A percentile compares a stretch with the other conserved stretches of the same genome.
These are phyloP conservation scores for Calypte anna DNA, from an alignment of 2,113 vertebrate genomes.

Conservation along the genomic window DNA sequence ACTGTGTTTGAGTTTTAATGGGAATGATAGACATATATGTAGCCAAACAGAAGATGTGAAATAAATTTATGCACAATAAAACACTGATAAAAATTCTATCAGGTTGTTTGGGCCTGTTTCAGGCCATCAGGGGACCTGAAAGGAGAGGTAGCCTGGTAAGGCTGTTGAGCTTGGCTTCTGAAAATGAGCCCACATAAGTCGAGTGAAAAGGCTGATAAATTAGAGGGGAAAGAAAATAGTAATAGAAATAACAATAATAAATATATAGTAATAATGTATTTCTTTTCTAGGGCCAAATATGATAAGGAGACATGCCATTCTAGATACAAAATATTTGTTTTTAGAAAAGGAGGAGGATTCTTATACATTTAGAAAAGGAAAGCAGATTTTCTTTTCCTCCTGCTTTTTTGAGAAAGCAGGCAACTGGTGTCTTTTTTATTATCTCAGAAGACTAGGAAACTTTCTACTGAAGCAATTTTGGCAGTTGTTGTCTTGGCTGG, in stretches of 20 bases:
- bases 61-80: background rate
- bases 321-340: background rate
- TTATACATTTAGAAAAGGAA: background rate
- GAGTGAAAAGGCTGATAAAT: background rate
- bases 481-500: background rate
- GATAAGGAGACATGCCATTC: background rate
- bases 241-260: background rate
- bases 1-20: background rate
- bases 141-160: background rate
- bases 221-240: background rate
- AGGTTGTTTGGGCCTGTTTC: background rate
- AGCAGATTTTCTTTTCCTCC: background rate
- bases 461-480: background rate
- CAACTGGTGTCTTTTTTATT: background rate
- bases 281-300: background rate
- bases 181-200: background rate
- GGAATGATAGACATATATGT: background rate
- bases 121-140: background rate
- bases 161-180: background rate
- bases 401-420: background rate
- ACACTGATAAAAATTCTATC: background rate
- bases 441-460: constrained; percentile 4
- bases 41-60: background rate
- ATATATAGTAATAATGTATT: background rate
- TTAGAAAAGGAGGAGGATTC: background rate